phyloP scores from a whole-genome alignment of 2,797 vertebrate genomes.

The Xenops minutus region DNA sequence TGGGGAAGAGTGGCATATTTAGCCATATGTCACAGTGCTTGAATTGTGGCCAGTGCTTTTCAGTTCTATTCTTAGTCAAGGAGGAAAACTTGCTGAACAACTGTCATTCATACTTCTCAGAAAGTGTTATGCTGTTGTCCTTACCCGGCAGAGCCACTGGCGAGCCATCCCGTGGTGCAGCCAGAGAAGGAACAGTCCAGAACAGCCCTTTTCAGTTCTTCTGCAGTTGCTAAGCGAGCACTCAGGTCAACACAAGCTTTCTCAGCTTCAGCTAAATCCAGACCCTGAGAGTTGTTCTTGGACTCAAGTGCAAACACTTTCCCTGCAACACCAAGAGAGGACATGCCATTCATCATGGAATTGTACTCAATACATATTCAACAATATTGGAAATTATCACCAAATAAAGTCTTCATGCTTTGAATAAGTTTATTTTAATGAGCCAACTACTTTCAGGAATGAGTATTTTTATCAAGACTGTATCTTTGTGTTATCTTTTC shows the following conservation, averaged over 20 bases:
- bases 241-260: constrained; percentile 75
- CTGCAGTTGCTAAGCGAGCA: constrained; percentile 83
- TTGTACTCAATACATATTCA: background rate
- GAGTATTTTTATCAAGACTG: background rate
- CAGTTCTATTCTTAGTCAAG: background rate
- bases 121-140: constrained; percentile 28
- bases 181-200: constrained; percentile 83
- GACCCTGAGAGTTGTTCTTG: constrained; percentile 77
- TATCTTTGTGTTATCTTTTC: background rate
- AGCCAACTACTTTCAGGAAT: background rate
- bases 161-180: constrained; percentile 89
- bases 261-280: constrained; percentile 76
- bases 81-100: background rate
- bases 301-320: constrained; percentile 86
- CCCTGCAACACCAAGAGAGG: constrained; percentile 75
- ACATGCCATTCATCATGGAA: background rate
- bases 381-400: background rate
- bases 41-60: background rate
- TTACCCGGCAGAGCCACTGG: constrained; percentile 87
- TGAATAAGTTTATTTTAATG: background rate
- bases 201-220: constrained; percentile 85
- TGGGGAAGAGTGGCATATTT: background rate
- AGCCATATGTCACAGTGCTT: background rate
- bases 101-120: background rate
- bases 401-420: background rate